A percentile compares a stretch with the other conserved stretches of the same genome.
These are phyloP conservation scores for Piscicola geometra DNA, from an alignment of 2,888 invertebrate species.

Conservation along the genomic window DNA sequence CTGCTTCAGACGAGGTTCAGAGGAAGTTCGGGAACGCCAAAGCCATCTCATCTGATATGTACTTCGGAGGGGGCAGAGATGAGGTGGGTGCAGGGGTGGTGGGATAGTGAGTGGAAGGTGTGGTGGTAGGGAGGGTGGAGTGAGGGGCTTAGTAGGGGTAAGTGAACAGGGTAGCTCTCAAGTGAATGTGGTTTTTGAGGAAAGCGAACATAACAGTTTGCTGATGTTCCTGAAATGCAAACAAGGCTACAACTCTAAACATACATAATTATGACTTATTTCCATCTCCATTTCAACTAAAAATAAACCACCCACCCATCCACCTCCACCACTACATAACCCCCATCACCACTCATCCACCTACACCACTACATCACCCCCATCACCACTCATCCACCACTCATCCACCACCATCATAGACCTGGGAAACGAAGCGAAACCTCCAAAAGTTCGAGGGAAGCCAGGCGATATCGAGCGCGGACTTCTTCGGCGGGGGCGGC, in stretches of 20 bases:
- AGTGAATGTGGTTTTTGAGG: too few species aligned
- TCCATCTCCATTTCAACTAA: too few species aligned
- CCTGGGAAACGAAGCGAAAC: conserved; percentile 57
- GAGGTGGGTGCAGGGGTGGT: conserved; percentile 46
- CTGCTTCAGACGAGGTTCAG: conserved; percentile 65
- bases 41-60: conserved; percentile 95
- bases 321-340: not conserved
- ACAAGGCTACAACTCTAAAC: too few species aligned
- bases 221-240: too few species aligned
- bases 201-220: too few species aligned
- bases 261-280: too few species aligned
- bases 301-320: not conserved
- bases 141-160: not conserved
- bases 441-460: conserved; percentile 83
- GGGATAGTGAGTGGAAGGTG: too few species aligned
- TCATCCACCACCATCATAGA: not conserved
- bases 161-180: too few species aligned
- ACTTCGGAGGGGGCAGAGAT: conserved; percentile 70
- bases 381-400: not conserved
- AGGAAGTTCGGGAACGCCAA: conserved; percentile 96
- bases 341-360: not conserved
- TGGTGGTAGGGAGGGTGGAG: not conserved
- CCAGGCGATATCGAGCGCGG: conserved; percentile 88
- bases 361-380: not conserved
- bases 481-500: conserved; percentile 72